Conservation (phyloP, 2,113 vertebrate genomes). For the Pelmatolapia mariae region DNA sequence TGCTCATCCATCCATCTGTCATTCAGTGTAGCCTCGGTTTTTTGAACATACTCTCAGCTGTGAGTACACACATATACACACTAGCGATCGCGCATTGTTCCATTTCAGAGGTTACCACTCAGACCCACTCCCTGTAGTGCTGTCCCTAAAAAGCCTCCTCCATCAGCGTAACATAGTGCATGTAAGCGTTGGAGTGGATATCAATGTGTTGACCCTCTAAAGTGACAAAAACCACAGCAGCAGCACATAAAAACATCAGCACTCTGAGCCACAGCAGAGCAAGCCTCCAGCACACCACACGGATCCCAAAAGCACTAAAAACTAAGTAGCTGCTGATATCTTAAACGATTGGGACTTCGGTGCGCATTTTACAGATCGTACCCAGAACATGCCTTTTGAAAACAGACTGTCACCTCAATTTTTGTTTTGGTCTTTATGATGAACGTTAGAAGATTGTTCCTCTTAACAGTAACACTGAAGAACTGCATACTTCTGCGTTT, state of each 20-base stretch:
- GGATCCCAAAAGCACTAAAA: neutral
- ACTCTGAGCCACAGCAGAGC: conserved; percentile 8
- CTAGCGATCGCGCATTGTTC: neutral
- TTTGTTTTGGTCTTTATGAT: neutral
- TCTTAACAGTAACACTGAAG: neutral
- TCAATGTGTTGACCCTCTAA: conserved; percentile 52
- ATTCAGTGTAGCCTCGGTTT: conserved; percentile 22
- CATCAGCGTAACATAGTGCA: conserved; percentile 31
- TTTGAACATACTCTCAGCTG: neutral
- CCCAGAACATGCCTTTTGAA: neutral
- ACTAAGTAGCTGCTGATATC: neutral
- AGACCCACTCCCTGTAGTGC: conserved; percentile 44
- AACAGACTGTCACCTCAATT: neutral
- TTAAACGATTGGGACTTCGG: neutral
- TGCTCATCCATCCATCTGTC: conserved; percentile 27
- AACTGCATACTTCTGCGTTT: neutral
- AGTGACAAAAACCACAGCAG: conserved; percentile 41
- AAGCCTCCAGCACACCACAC: neutral
- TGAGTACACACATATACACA: neutral
- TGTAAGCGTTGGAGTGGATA: conserved; percentile 42
- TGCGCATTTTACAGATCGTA: neutral
- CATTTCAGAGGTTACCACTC: conserved; percentile 49
- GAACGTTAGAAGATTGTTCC: neutral
- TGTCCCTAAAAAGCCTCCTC: conserved; percentile 58
- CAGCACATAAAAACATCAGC: conserved; percentile 35